phyloP scores from a whole-genome alignment of 2,888 invertebrate species.

The Periphyllus acericola region DNA sequence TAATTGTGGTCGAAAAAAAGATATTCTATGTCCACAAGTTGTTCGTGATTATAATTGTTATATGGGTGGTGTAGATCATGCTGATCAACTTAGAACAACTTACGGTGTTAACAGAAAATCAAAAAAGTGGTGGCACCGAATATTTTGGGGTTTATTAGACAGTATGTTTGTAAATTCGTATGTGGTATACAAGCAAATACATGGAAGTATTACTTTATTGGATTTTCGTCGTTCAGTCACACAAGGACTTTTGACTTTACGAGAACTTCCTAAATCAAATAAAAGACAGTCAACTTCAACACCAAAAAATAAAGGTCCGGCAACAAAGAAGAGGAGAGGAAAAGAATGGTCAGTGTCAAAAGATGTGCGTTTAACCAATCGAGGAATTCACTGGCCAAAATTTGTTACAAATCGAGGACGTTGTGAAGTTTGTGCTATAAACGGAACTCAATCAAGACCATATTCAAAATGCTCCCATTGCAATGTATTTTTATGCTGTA shows the following conservation, averaged over 20 bases:
- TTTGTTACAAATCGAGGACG: neutral
- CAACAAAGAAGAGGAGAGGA: neutral
- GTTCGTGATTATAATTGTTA: slow-evolving; percentile 64
- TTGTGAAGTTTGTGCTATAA: neutral
- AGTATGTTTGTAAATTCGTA: slow-evolving; percentile 64
- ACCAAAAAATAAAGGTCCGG: too few species aligned
- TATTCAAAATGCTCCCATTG: slow-evolving; percentile 7
- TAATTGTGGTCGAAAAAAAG: neutral
- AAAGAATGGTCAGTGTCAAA: slow-evolving; percentile 15
- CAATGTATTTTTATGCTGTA: slow-evolving; percentile 27
- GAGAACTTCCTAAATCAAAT: slow-evolving; percentile 17
- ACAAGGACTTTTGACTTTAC: neutral
- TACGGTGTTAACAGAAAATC: slow-evolving; percentile 63
- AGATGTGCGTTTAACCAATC: slow-evolving; percentile 4
- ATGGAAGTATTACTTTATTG: slow-evolving; percentile 19
- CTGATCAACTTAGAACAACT: slow-evolving; percentile 61
- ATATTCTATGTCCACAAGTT: slow-evolving; percentile 62
- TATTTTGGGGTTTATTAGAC: slow-evolving; percentile 65
- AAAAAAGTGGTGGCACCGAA: slow-evolving; percentile 65
- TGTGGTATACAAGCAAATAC: slow-evolving; percentile 16
- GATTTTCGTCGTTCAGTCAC: slow-evolving; percentile 27
- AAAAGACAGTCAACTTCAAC: too few species aligned
- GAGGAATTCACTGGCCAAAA: slow-evolving; percentile 25
- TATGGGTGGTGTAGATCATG: slow-evolving; percentile 64
- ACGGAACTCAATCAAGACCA: neutral